These are phyloP conservation scores for Pycnomerus fuliginosus DNA, from an alignment of 2,888 invertebrate genomes.

Conservation along the genomic window DNA sequence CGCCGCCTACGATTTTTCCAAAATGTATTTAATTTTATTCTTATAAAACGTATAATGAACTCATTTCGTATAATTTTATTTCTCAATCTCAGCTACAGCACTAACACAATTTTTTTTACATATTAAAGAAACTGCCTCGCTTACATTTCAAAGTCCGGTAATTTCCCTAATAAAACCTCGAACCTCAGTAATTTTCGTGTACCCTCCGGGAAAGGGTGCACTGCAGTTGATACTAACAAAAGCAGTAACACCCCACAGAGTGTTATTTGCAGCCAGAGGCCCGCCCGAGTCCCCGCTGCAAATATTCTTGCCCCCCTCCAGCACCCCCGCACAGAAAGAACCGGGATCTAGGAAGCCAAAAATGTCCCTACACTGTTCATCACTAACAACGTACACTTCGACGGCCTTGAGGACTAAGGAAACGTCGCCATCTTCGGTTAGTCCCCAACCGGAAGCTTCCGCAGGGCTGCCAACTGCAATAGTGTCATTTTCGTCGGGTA, in stretches of 20 bases:
- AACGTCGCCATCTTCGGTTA: slow-evolving; percentile 12
- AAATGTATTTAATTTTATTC: no score
- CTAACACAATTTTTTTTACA: no score
- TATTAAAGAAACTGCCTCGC: no score
- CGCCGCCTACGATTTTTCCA: no score
- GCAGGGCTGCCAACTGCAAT: slow-evolving; percentile 2
- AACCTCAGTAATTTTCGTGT: slow-evolving; percentile 8
- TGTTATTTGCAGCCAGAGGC: slow-evolving; percentile 24
- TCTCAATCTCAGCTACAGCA: no score
- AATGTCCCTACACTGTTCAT: slow-evolving; percentile 23
- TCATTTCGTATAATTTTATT: no score
- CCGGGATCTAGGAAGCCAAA: slow-evolving; percentile 36
- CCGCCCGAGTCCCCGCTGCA: slow-evolving; percentile 50
- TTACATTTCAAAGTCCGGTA: no score
- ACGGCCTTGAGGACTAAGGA: slow-evolving; percentile 28
- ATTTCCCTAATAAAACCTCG: not conserved
- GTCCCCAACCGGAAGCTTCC: slow-evolving; percentile 29
- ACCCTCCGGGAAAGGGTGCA: slow-evolving; percentile 17
- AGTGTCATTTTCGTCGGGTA: slow-evolving; percentile 1
- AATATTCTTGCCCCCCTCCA: slow-evolving; percentile 56
- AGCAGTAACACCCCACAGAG: slow-evolving; percentile 21
- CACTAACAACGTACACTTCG: slow-evolving; percentile 20
- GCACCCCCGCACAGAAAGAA: slow-evolving; percentile 56
- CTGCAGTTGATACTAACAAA: slow-evolving; percentile 19
- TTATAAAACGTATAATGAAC: no score